These are phyloP conservation scores for Carassius carassius DNA, from an alignment of 2,113 vertebrate species.

Conservation along the genomic window DNA sequence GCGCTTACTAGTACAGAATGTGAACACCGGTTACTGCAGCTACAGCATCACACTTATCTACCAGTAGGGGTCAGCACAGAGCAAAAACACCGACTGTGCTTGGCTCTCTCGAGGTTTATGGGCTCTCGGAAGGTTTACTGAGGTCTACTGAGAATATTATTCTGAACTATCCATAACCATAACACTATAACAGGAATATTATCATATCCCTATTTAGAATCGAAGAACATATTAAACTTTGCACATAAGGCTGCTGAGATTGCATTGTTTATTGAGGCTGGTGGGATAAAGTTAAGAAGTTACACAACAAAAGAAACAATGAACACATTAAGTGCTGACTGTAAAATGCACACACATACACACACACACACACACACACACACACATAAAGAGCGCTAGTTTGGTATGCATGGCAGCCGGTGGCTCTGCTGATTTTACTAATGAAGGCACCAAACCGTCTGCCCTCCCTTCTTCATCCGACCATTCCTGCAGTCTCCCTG, in stretches of 20 bases:
- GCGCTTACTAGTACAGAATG: background rate
- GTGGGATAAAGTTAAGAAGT: background rate
- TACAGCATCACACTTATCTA: background rate
- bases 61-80: conserved; percentile 76
- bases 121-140: conserved; percentile 31
- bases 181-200: background rate
- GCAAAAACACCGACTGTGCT: conserved; percentile 43
- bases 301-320: background rate
- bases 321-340: background rate
- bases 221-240: background rate
- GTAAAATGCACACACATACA: background rate
- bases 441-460: conserved; percentile 74
- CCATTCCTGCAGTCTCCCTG: conserved; percentile 50
- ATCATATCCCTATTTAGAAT: background rate
- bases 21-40: background rate
- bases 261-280: background rate
- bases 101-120: conserved; percentile 6
- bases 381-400: background rate
- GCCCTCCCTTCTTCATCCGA: conserved; percentile 40
- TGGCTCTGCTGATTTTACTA: conserved; percentile 77
- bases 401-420: conserved; percentile 79
- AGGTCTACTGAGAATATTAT: conserved; percentile 22
- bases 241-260: conserved; percentile 4
- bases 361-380: background rate
- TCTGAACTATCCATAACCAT: conserved; percentile 19